These are phyloP conservation scores for Chitala chitala DNA, from an alignment of 2,113 vertebrate genomes.

Conservation along the genomic window DNA sequence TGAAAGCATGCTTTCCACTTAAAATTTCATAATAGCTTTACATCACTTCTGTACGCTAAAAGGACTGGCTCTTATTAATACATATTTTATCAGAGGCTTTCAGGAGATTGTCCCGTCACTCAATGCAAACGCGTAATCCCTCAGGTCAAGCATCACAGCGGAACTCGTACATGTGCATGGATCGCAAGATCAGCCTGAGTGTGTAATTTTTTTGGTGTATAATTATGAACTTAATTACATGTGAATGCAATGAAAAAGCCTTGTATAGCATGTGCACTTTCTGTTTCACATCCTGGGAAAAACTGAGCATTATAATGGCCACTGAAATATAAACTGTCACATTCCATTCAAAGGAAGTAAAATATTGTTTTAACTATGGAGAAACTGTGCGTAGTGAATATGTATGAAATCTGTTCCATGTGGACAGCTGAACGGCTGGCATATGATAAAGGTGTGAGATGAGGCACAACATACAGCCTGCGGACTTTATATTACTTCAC, in stretches of 20 bases:
- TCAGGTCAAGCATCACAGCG: constrained; percentile 4
- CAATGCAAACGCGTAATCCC: not conserved
- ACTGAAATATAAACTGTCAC: too few species aligned
- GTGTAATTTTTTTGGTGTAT: not conserved
- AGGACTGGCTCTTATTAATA: not conserved
- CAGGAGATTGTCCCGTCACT: not conserved
- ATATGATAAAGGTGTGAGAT: too few species aligned
- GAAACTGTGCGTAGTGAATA: too few species aligned
- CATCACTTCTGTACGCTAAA: not conserved
- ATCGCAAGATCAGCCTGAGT: not conserved
- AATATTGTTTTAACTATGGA: too few species aligned
- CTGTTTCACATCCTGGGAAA: too few species aligned
- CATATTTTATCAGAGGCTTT: not conserved
- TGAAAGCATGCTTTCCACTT: not conserved
- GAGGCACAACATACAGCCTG: too few species aligned
- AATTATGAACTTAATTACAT: not conserved
- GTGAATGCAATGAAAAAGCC: not conserved
- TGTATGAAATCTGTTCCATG: too few species aligned
- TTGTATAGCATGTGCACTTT: not conserved
- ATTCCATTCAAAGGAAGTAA: too few species aligned
- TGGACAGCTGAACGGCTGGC: too few species aligned
- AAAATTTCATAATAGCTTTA: not conserved
- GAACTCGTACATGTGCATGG: not conserved
- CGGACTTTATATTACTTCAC: too few species aligned
- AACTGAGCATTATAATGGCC: too few species aligned